Conservation (phyloP, 1,140 invertebrate species). For the Drosophila ohnishii region DNA sequence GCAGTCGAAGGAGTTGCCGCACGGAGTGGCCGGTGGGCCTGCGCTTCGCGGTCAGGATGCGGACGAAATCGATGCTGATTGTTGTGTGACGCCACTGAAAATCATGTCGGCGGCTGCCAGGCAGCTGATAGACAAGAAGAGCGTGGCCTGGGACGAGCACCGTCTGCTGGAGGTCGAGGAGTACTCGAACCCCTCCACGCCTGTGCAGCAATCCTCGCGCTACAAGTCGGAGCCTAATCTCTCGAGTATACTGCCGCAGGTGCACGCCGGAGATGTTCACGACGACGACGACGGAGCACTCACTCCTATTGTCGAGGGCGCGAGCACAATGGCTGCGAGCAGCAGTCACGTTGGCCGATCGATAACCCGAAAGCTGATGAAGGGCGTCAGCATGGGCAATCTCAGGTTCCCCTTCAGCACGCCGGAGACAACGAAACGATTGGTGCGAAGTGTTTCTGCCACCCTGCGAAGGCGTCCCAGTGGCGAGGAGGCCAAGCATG, state of each 20-base stretch:
- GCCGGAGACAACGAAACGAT: conserved; percentile 72
- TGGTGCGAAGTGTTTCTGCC: conserved; percentile 75
- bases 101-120: conserved; percentile 66
- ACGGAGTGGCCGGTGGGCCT: background rate
- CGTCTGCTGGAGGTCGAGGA: conserved; percentile 72
- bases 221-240: conserved; percentile 82
- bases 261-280: conserved; percentile 20
- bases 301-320: conserved; percentile 64
- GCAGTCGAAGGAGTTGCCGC: conserved; percentile 58
- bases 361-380: conserved; percentile 79
- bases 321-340: conserved; percentile 23
- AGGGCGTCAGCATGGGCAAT: conserved; percentile 82
- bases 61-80: conserved; percentile 55
- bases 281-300: conserved; percentile 47
- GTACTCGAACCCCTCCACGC: conserved; percentile 74
- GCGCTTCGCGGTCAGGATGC: conserved; percentile 45
- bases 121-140: conserved; percentile 70
- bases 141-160: conserved; percentile 72
- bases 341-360: conserved; percentile 58
- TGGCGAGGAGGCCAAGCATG: conserved; percentile 57
- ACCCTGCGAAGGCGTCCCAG: conserved; percentile 64
- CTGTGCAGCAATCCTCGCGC: conserved; percentile 70
- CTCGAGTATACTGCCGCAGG: conserved; percentile 63
- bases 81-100: conserved; percentile 71
- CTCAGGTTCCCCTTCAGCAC: conserved; percentile 76